Evolutionary conservation across 2,113 vertebrate genomes (phyloP), one percentile per base, ranked within the genome.

Genomic region (Cinclus cinclus): DNA sequence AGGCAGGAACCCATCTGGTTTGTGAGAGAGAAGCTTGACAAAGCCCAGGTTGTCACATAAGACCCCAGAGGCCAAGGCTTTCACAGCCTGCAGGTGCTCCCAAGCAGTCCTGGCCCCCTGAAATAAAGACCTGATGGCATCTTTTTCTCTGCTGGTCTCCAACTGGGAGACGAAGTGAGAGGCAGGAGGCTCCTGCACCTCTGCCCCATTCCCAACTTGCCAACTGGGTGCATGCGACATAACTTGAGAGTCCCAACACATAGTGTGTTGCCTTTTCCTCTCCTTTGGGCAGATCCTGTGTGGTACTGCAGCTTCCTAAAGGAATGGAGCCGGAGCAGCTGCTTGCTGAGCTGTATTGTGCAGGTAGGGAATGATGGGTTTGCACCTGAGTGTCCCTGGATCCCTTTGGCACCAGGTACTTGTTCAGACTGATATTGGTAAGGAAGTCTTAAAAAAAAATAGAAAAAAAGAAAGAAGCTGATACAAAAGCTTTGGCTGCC

Each of bases 151-250:
- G 5, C 24, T 50, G 58, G 18, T 27, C 39, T 50, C 35, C 27
- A 47, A 2, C 9, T 53, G 47, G n/a, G 56, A 75, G 68, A 90
- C 27, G 9, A 30, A 59, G 7, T 1, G 3, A 39, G 53, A 44
- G 11, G 18, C 23, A 55, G 33, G 11, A 41, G 27, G 18, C 6
- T 78, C 5, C 33, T 2, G 3, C 19, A 15, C 21, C 33, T 67
- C 30, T 67, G 14, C 22, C 25, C 11, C 2, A 0, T 31, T 30
- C 35, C 15, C 35, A 30, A 17, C 21, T 76, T 44, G 47, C 37
- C 56, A 14, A 52, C 24, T 11, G 10, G 46, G 19, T 44, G 13
- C 0, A 0, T 25, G 33, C 31, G n/a, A 60, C 0, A 0, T 47
- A 49, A 12, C 12, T 22, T 53, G 30, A 27, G 33, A 87, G 11